These are phyloP conservation scores for Lasiurus cinereus DNA, from an alignment of 2,113 vertebrate species.

Conservation along the genomic window DNA sequence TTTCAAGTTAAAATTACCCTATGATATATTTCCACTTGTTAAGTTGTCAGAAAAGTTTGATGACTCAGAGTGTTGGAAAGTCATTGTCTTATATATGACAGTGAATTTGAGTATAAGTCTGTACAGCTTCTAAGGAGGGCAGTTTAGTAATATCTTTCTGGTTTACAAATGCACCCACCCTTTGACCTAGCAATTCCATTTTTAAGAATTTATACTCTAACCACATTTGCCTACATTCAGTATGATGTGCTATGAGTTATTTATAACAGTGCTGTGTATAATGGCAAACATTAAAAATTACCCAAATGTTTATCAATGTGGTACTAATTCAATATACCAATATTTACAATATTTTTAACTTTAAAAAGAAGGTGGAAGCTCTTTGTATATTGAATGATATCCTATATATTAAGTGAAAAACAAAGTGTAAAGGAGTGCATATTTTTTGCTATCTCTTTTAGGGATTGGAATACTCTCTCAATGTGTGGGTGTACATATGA, in stretches of 20 bases:
- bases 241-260: neutral
- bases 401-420: neutral
- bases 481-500: neutral
- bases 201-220: neutral
- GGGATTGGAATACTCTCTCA: neutral
- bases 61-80: conserved; percentile 18
- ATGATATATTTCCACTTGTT: neutral
- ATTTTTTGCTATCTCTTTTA: neutral
- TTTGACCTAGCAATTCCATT: neutral
- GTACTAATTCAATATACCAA: neutral
- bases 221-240: neutral
- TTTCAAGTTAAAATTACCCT: neutral
- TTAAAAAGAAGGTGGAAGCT: neutral
- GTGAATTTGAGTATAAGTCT: neutral
- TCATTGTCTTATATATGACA: neutral
- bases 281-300: neutral
- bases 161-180: neutral
- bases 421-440: neutral
- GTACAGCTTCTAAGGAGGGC: neutral
- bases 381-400: neutral
- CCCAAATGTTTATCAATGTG: neutral
- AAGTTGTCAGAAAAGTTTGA: neutral
- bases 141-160: neutral
- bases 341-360: conserved; percentile 20
- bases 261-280: neutral